Percentiles rank a stretch among this genome's conserved stretches.
phyloP scores from a whole-genome alignment of 2,888 invertebrate species.

The Psylliodes chrysocephalus region DNA sequence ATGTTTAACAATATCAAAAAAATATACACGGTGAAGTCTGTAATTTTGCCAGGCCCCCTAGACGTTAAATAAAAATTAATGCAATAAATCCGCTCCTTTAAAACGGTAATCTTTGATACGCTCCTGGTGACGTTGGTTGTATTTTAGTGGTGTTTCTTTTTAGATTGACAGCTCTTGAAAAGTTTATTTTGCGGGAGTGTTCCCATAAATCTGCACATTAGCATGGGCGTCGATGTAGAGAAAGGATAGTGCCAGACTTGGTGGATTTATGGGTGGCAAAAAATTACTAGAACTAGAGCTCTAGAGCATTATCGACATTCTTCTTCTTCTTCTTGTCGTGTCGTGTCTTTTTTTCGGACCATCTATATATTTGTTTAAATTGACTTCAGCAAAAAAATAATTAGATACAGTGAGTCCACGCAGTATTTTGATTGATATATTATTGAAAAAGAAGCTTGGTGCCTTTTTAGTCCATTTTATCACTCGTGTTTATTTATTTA shows the following conservation, averaged over 20 bases:
- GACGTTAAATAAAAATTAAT: too few relatives aligned
- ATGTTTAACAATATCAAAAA: too few relatives aligned
- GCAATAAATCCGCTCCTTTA: neutral
- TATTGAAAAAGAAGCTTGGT: too few relatives aligned
- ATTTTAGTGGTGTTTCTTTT: slow-evolving; percentile 30
- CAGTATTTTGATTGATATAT: too few relatives aligned
- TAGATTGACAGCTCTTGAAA: slow-evolving; percentile 33
- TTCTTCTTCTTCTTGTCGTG: neutral
- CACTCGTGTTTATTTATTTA: too few relatives aligned
- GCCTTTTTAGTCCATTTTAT: too few relatives aligned
- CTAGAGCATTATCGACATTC: slow-evolving; percentile 20
- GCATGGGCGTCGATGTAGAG: slow-evolving; percentile 31
- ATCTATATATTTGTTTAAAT: slow-evolving; percentile 10
- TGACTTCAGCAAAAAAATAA: neutral
- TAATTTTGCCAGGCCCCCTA: too few relatives aligned
- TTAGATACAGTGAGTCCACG: neutral
- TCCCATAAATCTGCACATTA: slow-evolving; percentile 32
- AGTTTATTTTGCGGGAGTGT: slow-evolving; percentile 32
- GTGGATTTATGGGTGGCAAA: slow-evolving; percentile 26
- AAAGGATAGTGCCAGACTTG: slow-evolving; percentile 19
- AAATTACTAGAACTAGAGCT: slow-evolving; percentile 25
- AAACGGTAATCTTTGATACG: neutral
- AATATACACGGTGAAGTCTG: too few relatives aligned
- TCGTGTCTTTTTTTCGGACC: neutral
- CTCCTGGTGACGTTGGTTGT: slow-evolving; percentile 22